Evolutionary conservation across 2,113 vertebrate species (phyloP), one percentile per base, ranked within the genome.

Genomic region (Australoheros scitulus): DNA sequence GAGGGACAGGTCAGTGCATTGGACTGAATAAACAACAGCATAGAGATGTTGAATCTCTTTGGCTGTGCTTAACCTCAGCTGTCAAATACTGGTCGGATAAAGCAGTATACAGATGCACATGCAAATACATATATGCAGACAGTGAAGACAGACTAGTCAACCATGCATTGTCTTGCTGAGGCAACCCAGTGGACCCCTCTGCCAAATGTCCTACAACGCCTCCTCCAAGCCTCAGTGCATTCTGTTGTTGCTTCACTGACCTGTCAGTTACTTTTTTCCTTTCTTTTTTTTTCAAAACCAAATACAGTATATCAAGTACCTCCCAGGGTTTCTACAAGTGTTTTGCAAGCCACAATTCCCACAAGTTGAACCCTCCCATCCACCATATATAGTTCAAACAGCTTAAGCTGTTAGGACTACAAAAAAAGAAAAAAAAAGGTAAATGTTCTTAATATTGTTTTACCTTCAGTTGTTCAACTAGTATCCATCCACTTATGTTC

Each of bases 21-120:
- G 68, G 79, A 80, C 85, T 91, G 85, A 89, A 76, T 90, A 80
- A 90, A 88, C 43, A 83, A 58, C 61, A 75, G 36, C 77, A 50
- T 6, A 58, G 65, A 76, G 85, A 76, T 75, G 63, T 47, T 80
- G 80, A 57, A 41, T 79, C 60, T 55, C 55, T 61, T 72, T 47
- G 56, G 75, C 41, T 79, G 56, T 76, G 64, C 70, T 74, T 43
- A 60, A 76, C 41, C 63, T 77, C 14, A 82, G 83, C 79, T 81
- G 83, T 79, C 77, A 83, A 80, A 56, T 59, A 52, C 43, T 18
- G 74, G 58, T 56, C 78, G 78, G 72, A 76, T 22, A 79, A 14
- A 3, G 24, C 47, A 60, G 72, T 7, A 34, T 41, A 29, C 60
- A 20, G 29, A 14, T 43, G 80, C 43, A 65, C 52, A 68, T 61